phyloP scores from a whole-genome alignment of 2,113 vertebrate species.

The Cryptotis parvus region DNA sequence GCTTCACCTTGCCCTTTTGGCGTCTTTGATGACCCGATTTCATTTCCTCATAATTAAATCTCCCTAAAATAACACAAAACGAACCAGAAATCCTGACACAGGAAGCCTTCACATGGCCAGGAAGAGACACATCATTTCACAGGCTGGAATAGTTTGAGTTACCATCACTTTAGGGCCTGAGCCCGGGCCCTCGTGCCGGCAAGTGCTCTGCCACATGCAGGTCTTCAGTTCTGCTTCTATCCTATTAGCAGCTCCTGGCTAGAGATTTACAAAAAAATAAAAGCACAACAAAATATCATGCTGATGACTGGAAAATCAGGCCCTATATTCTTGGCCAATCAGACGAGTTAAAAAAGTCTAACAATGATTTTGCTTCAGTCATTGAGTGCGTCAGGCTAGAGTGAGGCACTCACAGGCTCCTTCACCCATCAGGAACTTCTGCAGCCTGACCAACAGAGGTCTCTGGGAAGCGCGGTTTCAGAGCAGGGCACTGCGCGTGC shows the following conservation, averaged over 20 bases:
- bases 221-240: slow-evolving; percentile 26
- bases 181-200: no score
- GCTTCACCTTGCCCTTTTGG: no score
- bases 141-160: background rate
- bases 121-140: background rate
- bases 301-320: slow-evolving; percentile 55
- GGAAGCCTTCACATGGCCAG: background rate
- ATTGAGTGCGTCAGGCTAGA: background rate
- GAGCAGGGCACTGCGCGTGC: background rate
- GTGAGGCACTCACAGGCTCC: background rate
- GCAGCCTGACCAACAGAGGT: fast-evolving
- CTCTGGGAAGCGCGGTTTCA: background rate
- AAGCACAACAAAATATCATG: background rate
- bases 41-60: background rate
- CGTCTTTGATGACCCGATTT: background rate
- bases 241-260: background rate
- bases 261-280: slow-evolving; percentile 57
- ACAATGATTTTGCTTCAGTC: slow-evolving; percentile 54
- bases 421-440: background rate
- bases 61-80: background rate
- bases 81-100: background rate
- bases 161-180: background rate
- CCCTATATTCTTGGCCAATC: slow-evolving; percentile 36
- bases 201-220: no score
- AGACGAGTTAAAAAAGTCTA: slow-evolving; percentile 37